Conservation (phyloP, 1,140 invertebrate genomes). For the Ylistrum balloti region DNA sequence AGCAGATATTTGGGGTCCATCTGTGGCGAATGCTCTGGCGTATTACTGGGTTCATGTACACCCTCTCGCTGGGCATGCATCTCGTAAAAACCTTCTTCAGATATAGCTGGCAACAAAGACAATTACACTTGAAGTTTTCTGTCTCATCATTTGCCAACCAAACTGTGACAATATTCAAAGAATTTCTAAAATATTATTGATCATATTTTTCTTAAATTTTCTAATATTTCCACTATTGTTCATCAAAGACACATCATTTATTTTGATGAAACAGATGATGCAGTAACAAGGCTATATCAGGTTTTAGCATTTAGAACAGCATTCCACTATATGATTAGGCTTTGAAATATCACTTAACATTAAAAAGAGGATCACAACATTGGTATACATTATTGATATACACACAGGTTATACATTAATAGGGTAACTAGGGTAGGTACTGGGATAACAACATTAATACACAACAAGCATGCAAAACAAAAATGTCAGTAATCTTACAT, state of each 20-base stretch:
- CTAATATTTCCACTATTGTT: too few relatives aligned
- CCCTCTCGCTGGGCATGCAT: conserved; percentile 62
- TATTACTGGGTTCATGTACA: conserved; percentile 58
- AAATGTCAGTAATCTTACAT: conserved; percentile 16
- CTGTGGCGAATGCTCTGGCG: conserved; percentile 55
- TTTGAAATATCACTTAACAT: too few relatives aligned
- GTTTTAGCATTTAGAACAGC: too few relatives aligned
- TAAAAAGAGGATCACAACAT: too few relatives aligned
- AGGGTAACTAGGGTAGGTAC: background rate
- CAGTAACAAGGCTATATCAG: too few relatives aligned
- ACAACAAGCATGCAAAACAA: conserved; percentile 19
- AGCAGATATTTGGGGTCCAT: conserved; percentile 49
- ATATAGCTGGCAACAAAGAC: conserved; percentile 64
- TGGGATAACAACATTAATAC: background rate
- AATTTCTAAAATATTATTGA: too few relatives aligned
- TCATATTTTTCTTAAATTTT: too few relatives aligned
- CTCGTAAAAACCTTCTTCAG: conserved; percentile 73
- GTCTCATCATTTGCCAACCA: too few relatives aligned
- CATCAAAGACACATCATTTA: too few relatives aligned
- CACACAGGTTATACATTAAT: background rate
- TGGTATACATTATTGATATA: background rate
- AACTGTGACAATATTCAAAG: too few relatives aligned
- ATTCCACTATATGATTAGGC: too few relatives aligned
- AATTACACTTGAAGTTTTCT: background rate
- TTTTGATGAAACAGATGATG: too few relatives aligned